These are phyloP conservation scores for Adelosebastes latens DNA, from an alignment of 2,797 vertebrate genomes.

Conservation along the genomic window DNA sequence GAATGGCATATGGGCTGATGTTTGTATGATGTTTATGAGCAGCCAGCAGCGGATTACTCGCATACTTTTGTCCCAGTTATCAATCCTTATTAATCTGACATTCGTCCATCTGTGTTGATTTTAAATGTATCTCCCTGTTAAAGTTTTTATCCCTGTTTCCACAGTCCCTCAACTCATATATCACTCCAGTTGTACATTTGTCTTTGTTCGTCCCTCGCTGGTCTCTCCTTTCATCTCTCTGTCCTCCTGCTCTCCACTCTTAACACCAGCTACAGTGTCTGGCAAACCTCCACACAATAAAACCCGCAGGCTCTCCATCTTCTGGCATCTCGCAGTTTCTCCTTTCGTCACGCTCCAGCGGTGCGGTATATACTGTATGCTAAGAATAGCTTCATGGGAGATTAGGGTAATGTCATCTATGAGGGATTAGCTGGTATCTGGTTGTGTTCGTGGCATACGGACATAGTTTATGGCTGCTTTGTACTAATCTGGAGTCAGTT, in stretches of 20 bases:
- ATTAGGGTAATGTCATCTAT: conserved; percentile 54
- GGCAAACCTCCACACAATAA: conserved; percentile 55
- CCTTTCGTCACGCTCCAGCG: conserved; percentile 41
- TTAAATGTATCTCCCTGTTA: background rate
- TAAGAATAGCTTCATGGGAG: conserved; percentile 53
- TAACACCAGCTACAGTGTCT: conserved; percentile 34
- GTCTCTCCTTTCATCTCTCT: conserved; percentile 32
- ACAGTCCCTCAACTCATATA: conserved; percentile 14
- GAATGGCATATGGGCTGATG: background rate
- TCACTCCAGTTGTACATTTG: conserved; percentile 23
- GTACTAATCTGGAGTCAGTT: conserved; percentile 45
- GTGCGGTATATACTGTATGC: conserved; percentile 25
- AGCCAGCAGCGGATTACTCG: background rate
- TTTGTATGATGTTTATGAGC: conserved; percentile 35
- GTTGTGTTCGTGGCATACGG: conserved; percentile 33
- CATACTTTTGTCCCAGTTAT: background rate
- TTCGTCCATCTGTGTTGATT: background rate
- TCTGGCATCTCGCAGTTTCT: conserved; percentile 53
- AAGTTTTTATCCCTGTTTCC: background rate
- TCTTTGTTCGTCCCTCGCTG: background rate
- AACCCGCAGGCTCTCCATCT: conserved; percentile 52
- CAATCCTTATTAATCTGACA: background rate
- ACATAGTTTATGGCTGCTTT: conserved; percentile 14
- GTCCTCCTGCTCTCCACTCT: conserved; percentile 14
- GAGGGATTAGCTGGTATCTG: conserved; percentile 56